Percentiles rank a stretch among this genome's conserved stretches.
Evolutionary conservation across 2,888 invertebrate genomes (phyloP).

Genomic region (Scaptomyza parva): DNA sequence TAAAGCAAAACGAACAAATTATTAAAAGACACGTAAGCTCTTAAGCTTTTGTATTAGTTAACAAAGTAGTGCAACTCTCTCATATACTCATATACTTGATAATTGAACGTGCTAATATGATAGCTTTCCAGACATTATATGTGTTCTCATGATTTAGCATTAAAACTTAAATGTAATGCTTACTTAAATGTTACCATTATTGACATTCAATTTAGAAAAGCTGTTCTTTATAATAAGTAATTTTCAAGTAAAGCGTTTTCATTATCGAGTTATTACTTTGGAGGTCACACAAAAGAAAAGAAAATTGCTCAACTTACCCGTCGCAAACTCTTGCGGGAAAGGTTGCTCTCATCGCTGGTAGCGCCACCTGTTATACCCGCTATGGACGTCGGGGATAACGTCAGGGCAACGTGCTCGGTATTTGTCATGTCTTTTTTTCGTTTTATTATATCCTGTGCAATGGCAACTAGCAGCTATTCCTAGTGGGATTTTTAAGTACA

Average conservation of each 20-base stretch:
- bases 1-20: constrained; percentile 20
- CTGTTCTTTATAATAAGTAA: background rate
- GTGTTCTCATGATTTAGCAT: background rate
- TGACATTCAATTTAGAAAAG: too few species aligned
- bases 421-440: constrained; percentile 67
- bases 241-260: background rate
- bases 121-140: background rate
- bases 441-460: constrained; percentile 4
- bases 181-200: too few species aligned
- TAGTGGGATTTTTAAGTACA: background rate
- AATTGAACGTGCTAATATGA: background rate
- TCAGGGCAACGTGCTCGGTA: constrained; percentile 81
- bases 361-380: constrained; percentile 50
- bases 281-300: background rate
- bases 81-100: background rate
- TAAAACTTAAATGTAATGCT: background rate
- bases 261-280: background rate
- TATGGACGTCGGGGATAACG: constrained; percentile 67
- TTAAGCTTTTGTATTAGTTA: background rate
- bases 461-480: constrained; percentile 3
- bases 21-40: constrained; percentile 4
- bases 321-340: constrained; percentile 81
- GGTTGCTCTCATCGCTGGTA: constrained; percentile 54
- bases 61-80: background rate
- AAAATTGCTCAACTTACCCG: constrained; percentile 72